A percentile compares a stretch with the other conserved stretches of the same genome.
Conservation (phyloP, 2,797 vertebrate genomes). For the Clarias platycephalus region DNA sequence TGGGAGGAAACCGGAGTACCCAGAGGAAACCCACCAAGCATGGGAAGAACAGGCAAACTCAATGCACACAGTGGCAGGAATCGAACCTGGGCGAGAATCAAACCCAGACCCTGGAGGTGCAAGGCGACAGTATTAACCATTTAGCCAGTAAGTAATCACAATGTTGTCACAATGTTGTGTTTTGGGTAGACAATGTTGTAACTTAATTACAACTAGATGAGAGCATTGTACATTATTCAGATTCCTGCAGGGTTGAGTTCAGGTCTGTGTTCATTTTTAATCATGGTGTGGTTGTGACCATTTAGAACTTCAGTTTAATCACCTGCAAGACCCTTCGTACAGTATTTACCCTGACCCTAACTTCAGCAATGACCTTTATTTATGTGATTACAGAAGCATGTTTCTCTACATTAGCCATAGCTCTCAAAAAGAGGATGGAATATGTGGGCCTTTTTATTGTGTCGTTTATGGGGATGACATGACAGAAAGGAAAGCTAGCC, state of each 20-base stretch:
- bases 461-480: not conserved
- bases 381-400: conserved; percentile 15
- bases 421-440: not conserved
- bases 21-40: no score
- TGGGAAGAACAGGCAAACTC: no score
- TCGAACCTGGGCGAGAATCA: no score
- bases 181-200: no score
- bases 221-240: no score
- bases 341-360: conserved; percentile 10
- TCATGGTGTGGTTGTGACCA: not conserved
- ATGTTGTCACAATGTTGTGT: no score
- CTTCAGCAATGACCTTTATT: conserved; percentile 15
- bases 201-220: no score
- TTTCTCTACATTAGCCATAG: conserved; percentile 9
- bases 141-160: no score
- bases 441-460: not conserved
- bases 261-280: conserved; percentile 1
- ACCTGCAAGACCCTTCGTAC: not conserved
- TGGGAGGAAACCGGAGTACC: no score
- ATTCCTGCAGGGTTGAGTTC: not conserved
- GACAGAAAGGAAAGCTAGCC: not conserved
- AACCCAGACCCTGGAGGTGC: no score
- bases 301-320: not conserved
- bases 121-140: no score
- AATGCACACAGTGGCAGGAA: no score